phyloP scores from a whole-genome alignment of 2,113 vertebrate genomes.

The Scartelaos histophorus region DNA sequence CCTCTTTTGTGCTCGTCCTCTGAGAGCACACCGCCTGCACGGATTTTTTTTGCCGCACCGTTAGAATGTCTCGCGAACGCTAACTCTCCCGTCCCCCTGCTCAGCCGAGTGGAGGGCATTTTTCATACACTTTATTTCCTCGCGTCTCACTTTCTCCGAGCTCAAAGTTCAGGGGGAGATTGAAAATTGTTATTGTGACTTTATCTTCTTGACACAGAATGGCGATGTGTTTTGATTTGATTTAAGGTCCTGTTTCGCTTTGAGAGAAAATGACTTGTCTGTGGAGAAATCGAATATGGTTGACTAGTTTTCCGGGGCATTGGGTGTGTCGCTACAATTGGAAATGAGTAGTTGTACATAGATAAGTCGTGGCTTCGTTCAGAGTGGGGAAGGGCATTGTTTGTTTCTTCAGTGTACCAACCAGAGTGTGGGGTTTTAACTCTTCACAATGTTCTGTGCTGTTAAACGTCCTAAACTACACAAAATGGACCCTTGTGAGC shows the following conservation, averaged over 20 bases:
- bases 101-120: neutral
- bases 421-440: neutral
- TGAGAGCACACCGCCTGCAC: neutral
- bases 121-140: conserved; percentile 3
- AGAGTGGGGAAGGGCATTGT: neutral
- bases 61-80: neutral
- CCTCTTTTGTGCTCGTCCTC: neutral
- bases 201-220: conserved; percentile 9
- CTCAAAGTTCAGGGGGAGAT: neutral
- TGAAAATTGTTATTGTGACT: conserved; percentile 3
- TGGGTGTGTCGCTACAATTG: neutral
- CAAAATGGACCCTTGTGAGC: no score
- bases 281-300: neutral
- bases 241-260: neutral
- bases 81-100: neutral
- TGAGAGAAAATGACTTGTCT: neutral
- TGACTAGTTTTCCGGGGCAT: neutral
- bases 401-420: neutral
- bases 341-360: neutral
- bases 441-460: neutral
- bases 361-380: neutral
- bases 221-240: conserved; percentile 3
- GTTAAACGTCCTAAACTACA: neutral
- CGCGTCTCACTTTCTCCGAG: neutral
- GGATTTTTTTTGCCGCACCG: neutral